Conservation (phyloP, 1,140 invertebrate species). For the Bradysia coprophila region DNA sequence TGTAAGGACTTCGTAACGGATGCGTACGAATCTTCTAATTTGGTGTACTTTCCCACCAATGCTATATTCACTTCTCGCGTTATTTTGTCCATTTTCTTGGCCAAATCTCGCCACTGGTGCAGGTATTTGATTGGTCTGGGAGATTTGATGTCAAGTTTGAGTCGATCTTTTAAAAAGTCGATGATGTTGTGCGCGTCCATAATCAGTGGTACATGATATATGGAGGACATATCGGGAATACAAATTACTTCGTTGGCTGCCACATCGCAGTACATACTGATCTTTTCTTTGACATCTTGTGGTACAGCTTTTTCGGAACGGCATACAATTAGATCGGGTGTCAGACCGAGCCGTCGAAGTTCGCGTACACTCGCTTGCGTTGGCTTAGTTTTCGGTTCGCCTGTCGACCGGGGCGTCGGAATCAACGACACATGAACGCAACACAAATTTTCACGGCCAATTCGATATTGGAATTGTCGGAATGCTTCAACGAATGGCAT, state of each 20-base stretch:
- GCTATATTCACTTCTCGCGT: constrained; percentile 67
- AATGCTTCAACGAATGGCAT: constrained; percentile 99
- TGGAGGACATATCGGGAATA: constrained; percentile 84
- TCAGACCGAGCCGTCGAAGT: constrained; percentile 75
- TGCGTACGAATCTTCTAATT: constrained; percentile 91
- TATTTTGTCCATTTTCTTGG: constrained; percentile 61
- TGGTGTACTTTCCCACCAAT: constrained; percentile 98
- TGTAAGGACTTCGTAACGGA: constrained; percentile 90
- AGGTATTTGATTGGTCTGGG: constrained; percentile 48
- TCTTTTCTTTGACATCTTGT: constrained; percentile 72
- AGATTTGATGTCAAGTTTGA: constrained; percentile 54
- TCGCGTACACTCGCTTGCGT: constrained; percentile 91
- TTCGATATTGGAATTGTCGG: constrained; percentile 88
- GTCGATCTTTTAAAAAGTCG: constrained; percentile 63
- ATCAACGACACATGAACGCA: constrained; percentile 91
- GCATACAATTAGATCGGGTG: constrained; percentile 93
- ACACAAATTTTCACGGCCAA: constrained; percentile 85
- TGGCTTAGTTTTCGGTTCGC: constrained; percentile 96
- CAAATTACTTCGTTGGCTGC: constrained; percentile 84
- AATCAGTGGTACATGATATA: constrained; percentile 89
- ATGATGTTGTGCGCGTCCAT: constrained; percentile 84
- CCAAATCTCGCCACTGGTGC: constrained; percentile 79
- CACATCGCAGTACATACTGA: constrained; percentile 95
- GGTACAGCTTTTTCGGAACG: constrained; percentile 75
- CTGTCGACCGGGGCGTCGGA: constrained; percentile 73